These are phyloP conservation scores for Rhagoletis pomonella DNA, from an alignment of 1,140 invertebrate genomes.

Conservation along the genomic window DNA sequence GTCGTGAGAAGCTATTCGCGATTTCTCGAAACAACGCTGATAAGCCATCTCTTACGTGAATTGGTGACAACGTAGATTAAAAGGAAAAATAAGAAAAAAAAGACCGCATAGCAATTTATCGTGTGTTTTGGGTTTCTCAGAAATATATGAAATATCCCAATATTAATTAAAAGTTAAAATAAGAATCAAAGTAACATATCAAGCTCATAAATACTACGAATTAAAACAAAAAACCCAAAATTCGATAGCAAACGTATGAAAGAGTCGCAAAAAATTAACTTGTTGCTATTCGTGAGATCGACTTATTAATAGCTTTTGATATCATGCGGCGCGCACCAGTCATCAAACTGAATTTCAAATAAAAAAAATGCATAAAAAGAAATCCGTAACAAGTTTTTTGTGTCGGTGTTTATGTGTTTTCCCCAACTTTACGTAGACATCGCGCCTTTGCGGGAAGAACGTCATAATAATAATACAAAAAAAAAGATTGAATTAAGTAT, in stretches of 20 bases:
- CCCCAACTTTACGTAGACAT: too few relatives aligned
- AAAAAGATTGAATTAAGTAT: too few relatives aligned
- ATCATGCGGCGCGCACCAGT: slow-evolving; percentile 13
- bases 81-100: not conserved
- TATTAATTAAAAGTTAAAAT: not conserved
- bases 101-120: not conserved
- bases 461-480: too few relatives aligned
- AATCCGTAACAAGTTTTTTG: not conserved
- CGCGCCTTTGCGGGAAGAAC: too few relatives aligned
- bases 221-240: not conserved
- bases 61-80: slow-evolving; percentile 5
- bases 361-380: too few relatives aligned
- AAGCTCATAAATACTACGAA: not conserved
- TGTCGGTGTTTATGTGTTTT: too few relatives aligned
- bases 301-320: slow-evolving; percentile 39
- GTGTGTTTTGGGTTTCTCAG: slow-evolving; percentile 11
- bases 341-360: not conserved
- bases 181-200: not conserved
- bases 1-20: not conserved
- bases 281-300: not conserved
- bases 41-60: slow-evolving; percentile 21
- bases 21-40: not conserved
- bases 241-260: not conserved
- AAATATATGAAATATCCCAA: slow-evolving; percentile 11
- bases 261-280: not conserved